Conservation (phyloP, 1,140 invertebrate species). For the Oscheius sp. region DNA sequence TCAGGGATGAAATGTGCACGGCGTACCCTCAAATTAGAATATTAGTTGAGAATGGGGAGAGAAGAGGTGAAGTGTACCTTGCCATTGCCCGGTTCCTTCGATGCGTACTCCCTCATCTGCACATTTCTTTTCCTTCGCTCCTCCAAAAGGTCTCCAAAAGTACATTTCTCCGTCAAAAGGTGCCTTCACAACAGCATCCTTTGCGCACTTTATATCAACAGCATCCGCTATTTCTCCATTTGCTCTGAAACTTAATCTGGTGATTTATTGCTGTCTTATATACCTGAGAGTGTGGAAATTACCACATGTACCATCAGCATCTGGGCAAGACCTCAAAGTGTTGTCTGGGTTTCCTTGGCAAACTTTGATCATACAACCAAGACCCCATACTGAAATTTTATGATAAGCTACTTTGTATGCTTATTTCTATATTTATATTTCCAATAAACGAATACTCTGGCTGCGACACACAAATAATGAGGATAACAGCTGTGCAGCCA, state of each 20-base stretch:
- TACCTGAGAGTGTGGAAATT: conserved; percentile 34
- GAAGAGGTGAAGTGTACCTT: conserved; percentile 46
- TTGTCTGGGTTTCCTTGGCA: conserved; percentile 32
- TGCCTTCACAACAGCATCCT: conserved; percentile 43
- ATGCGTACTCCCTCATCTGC: conserved; percentile 56
- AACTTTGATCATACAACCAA: conserved; percentile 39
- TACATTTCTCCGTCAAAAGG: conserved; percentile 56
- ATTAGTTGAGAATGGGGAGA: background rate
- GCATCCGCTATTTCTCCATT: conserved; percentile 52
- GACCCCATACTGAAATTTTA: background rate
- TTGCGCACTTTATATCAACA: conserved; percentile 49
- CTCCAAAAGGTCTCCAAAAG: conserved; percentile 56
- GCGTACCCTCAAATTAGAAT: conserved; percentile 49
- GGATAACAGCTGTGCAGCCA: too few species aligned
- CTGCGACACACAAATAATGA: too few species aligned
- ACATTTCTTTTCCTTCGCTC: conserved; percentile 46
- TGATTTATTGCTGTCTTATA: background rate
- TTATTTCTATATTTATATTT: too few species aligned
- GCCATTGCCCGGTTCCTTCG: conserved; percentile 58
- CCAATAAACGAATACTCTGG: too few species aligned
- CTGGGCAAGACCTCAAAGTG: conserved; percentile 31
- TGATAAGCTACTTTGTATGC: too few species aligned
- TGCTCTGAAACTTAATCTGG: conserved; percentile 31
- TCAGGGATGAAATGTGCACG: conserved; percentile 54
- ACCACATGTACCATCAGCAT: conserved; percentile 39